Evolutionary conservation across 2,113 vertebrate species (phyloP).

Genomic region (Crotalus helleri): DNA sequence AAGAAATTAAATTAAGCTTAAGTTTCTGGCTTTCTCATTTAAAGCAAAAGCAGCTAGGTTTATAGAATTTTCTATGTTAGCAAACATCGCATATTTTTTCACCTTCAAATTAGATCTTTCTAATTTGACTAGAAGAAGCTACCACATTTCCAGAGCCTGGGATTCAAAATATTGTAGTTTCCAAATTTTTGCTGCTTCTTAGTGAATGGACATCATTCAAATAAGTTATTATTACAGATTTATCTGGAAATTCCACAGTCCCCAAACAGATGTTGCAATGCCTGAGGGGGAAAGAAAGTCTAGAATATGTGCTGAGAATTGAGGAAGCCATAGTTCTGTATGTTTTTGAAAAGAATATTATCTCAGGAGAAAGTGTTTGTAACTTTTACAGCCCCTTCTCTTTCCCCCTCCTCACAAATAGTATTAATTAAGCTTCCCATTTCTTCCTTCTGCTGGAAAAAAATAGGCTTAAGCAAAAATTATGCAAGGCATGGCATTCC

Average conservation of each 20-base stretch:
- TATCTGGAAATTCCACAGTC: not conserved
- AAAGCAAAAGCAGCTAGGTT: slow-evolving; percentile 30
- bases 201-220: slow-evolving; percentile 29
- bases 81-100: not conserved
- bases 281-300: not conserved
- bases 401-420: not conserved
- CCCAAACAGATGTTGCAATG: not conserved
- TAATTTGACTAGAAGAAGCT: not conserved
- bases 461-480: not conserved
- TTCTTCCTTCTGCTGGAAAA: not conserved
- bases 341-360: not conserved
- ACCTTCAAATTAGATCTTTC: not conserved
- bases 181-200: slow-evolving; percentile 17
- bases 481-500: not conserved
- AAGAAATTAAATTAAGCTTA: slow-evolving; percentile 63
- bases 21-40: slow-evolving; percentile 53
- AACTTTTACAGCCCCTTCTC: not conserved
- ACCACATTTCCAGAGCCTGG: not conserved
- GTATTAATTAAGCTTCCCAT: not conserved
- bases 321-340: not conserved
- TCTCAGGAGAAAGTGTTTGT: not conserved
- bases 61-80: not conserved
- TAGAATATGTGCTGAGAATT: not conserved
- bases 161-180: slow-evolving; percentile 39
- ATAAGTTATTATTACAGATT: not conserved